Base-by-base conservation (phyloP, 1,140 invertebrate genomes). In the Plectrocnemia conspersa region DNA sequence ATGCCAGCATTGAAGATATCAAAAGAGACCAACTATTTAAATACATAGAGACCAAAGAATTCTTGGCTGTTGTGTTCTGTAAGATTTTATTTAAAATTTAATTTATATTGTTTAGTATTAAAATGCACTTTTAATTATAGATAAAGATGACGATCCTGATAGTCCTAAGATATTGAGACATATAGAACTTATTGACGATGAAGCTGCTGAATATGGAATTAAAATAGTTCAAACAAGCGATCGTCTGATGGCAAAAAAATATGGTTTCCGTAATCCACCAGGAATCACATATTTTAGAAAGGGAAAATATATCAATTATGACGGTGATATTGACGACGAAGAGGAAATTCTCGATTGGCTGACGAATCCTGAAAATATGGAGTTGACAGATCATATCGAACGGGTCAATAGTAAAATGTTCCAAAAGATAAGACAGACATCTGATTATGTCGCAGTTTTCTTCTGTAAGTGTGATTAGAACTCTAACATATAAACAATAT, bases 381-480 rank as follows among this genome's bases (percentile, higher is more conserved):
- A 94, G 68, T 76, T 94, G 23, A 91, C 86, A 1, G 92, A 96
- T 74, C 86, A 92, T 50, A 95, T 97, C 36, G 93, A 97, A 69
- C 82, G 87, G 65, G 91, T 95, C 2, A 97, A 95, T 66, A 79
- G 82, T 45, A 93, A 94, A 73, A 93, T 96, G 90, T 89, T 97
- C 64, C 84, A 92, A 41, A 91, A 93, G 71, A 89, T 96, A 63
- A 77, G 91, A 55, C 88, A 93, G 67, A 85, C 85, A 18, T 89
- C 89, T 0, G 90, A 95, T 66, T 95, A 94, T 66, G 80, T 95
- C n/a, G 91, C 91, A 4, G 91, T 93, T 32, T 91, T 94, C 72
- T 92, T 97, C 78, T 95, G 92, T 95, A 77, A 88, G 89, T 84
- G 23, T n/a, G n/a, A n/a, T n/a, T n/a, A n/a, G n/a, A n/a, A n/a